Conservation (phyloP, 1,140 invertebrate genomes). For the Epicauta chinensis region DNA sequence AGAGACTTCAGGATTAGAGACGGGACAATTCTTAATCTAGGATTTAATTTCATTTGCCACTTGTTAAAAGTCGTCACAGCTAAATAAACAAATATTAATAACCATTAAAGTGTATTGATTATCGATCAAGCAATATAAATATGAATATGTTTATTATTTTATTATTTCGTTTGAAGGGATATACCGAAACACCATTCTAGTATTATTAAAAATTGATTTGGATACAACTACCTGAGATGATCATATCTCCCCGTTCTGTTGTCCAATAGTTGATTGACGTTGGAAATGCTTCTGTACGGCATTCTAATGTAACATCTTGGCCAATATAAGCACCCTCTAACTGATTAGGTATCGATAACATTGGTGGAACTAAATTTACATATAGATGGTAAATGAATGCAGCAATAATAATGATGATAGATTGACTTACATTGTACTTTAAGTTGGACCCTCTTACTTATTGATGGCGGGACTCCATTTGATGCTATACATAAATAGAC, state of each 20-base stretch:
- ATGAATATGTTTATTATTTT: too few species aligned
- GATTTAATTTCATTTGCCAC: too few species aligned
- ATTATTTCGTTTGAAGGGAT: too few species aligned
- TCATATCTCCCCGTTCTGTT: constrained; percentile 78
- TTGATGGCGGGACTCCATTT: constrained; percentile 80
- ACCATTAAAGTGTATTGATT: too few species aligned
- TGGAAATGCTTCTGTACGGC: constrained; percentile 82
- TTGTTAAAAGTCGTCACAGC: too few species aligned
- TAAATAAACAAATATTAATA: too few species aligned
- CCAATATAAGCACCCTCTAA: constrained; percentile 75
- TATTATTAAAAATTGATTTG: too few species aligned
- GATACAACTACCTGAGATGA: constrained; percentile 71
- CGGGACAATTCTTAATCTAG: too few species aligned
- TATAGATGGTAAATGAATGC: constrained; percentile 7
- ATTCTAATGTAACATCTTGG: constrained; percentile 75
- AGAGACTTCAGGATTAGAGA: too few species aligned
- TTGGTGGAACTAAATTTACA: constrained; percentile 67
- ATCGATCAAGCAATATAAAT: too few species aligned
- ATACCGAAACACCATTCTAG: too few species aligned
- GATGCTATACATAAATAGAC: constrained; percentile 82
- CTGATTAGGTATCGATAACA: constrained; percentile 81
- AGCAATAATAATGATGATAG: constrained; percentile 34
- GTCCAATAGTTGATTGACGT: constrained; percentile 87
- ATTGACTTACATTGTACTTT: constrained; percentile 81
- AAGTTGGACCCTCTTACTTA: constrained; percentile 74